A percentile compares a stretch with the other conserved stretches of the same genome.
phyloP scores from a whole-genome alignment of 2,797 vertebrate genomes.

The Vespertilio murinus region DNA sequence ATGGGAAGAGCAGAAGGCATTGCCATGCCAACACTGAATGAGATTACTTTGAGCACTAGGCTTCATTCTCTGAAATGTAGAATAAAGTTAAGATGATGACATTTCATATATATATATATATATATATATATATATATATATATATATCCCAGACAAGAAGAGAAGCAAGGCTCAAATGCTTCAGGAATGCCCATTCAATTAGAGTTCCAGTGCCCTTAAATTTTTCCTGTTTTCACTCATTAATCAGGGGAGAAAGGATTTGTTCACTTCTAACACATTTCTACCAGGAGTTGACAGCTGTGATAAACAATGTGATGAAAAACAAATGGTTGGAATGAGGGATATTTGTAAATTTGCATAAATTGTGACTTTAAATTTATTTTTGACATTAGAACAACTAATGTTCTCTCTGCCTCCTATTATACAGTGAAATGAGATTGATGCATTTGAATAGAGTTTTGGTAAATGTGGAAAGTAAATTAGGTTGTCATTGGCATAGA shows the following conservation, averaged over 20 bases:
- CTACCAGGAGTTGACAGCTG: neutral
- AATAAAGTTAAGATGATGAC: neutral
- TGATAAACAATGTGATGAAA: neutral
- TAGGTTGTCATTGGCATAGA: neutral
- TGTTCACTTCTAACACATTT: neutral
- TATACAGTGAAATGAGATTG: neutral
- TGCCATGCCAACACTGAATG: neutral
- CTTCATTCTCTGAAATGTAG: neutral
- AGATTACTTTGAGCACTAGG: neutral
- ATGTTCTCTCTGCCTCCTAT: neutral
- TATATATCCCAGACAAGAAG: neutral
- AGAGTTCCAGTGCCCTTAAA: fast-evolving
- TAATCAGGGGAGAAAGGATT: neutral
- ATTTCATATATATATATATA: neutral
- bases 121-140: too few species aligned
- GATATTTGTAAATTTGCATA: neutral
- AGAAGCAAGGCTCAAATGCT: neutral
- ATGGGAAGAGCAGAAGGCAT: neutral
- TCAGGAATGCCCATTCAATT: neutral
- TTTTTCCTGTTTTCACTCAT: neutral
- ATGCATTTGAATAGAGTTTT: neutral
- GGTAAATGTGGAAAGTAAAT: neutral
- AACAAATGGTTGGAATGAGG: neutral
- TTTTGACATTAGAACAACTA: constrained; percentile 6
- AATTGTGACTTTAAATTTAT: neutral